phyloP scores from a whole-genome alignment of 2,113 vertebrate genomes.

The Xenopus laevis region DNA sequence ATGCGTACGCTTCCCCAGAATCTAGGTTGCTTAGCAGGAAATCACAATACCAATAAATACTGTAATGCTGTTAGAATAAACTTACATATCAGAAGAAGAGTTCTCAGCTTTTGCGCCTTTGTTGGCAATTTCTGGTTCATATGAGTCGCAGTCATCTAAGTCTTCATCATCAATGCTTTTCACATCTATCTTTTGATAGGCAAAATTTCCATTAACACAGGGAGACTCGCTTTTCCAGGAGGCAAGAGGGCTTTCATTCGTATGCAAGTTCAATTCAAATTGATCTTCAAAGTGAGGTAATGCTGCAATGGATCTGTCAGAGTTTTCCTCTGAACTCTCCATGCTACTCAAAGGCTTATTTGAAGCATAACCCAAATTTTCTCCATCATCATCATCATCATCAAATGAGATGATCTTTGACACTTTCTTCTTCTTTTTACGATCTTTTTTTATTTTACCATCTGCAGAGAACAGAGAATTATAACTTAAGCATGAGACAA shows the following conservation, averaged over 20 bases:
- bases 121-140: slow-evolving; percentile 40
- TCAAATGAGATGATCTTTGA: slow-evolving; percentile 97
- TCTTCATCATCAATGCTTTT: slow-evolving; percentile 76
- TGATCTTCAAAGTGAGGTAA: slow-evolving; percentile 55
- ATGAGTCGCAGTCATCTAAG: slow-evolving; percentile 55
- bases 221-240: slow-evolving; percentile 57
- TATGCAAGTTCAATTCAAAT: slow-evolving; percentile 50
- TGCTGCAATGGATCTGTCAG: slow-evolving; percentile 56
- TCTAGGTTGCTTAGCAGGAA: no score
- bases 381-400: slow-evolving; percentile 81
- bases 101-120: slow-evolving; percentile 40
- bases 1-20: no score
- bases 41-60: not conserved
- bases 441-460: slow-evolving; percentile 75
- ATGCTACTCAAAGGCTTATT: slow-evolving; percentile 49
- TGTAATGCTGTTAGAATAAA: slow-evolving; percentile 40
- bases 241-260: slow-evolving; percentile 53
- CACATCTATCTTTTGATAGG: slow-evolving; percentile 67
- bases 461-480: slow-evolving; percentile 63
- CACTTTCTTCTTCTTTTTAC: slow-evolving; percentile 91
- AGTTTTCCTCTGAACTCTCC: slow-evolving; percentile 66
- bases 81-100: slow-evolving; percentile 62
- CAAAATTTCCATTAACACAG: slow-evolving; percentile 64
- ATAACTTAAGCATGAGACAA: not conserved
- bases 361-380: slow-evolving; percentile 50